Percentiles rank a stretch among this genome's conserved stretches.
These are phyloP conservation scores for Rhyacichthys aspro DNA, from an alignment of 2,797 vertebrate genomes.

Conservation along the genomic window DNA sequence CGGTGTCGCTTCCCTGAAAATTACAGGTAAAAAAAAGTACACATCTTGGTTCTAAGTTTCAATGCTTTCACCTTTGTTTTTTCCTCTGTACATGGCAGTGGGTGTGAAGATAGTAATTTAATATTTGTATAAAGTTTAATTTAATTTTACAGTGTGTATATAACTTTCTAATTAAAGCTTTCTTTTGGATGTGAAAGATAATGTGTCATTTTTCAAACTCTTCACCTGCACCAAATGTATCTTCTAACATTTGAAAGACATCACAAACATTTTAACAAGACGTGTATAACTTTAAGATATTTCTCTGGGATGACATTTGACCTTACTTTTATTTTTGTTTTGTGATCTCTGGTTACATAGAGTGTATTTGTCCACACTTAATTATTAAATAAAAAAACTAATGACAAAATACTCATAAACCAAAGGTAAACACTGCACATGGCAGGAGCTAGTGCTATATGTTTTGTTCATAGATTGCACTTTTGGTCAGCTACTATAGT, in stretches of 20 bases:
- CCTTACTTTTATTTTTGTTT: too few relatives aligned
- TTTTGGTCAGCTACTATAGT: too few relatives aligned
- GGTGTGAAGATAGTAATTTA: slow-evolving; percentile 99
- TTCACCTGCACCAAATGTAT: too few relatives aligned
- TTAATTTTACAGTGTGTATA: slow-evolving; percentile 99
- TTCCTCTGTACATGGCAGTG: slow-evolving; percentile 89
- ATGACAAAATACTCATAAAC: too few relatives aligned
- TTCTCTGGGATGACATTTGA: too few relatives aligned
- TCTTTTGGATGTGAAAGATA: slow-evolving; percentile 83
- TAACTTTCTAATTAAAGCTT: slow-evolving; percentile 95
- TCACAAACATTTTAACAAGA: background rate
- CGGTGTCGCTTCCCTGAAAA: slow-evolving; percentile 73
- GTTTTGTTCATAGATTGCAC: too few relatives aligned
- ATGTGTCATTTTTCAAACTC: slow-evolving; percentile 55
- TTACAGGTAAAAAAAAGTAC: slow-evolving; percentile 51
- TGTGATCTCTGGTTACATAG: too few relatives aligned
- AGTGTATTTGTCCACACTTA: too few relatives aligned
- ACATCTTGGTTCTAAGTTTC: slow-evolving; percentile 69
- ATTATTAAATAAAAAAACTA: too few relatives aligned
- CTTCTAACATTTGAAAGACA: background rate
- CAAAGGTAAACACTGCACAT: too few relatives aligned
- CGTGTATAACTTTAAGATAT: too few relatives aligned
- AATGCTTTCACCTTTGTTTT: slow-evolving; percentile 72
- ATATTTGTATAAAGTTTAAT: slow-evolving; percentile 99
- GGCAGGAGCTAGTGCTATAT: too few relatives aligned